Evolutionary conservation across 2,888 invertebrate genomes (phyloP).

Genomic region (Seira sanloemensis): DNA sequence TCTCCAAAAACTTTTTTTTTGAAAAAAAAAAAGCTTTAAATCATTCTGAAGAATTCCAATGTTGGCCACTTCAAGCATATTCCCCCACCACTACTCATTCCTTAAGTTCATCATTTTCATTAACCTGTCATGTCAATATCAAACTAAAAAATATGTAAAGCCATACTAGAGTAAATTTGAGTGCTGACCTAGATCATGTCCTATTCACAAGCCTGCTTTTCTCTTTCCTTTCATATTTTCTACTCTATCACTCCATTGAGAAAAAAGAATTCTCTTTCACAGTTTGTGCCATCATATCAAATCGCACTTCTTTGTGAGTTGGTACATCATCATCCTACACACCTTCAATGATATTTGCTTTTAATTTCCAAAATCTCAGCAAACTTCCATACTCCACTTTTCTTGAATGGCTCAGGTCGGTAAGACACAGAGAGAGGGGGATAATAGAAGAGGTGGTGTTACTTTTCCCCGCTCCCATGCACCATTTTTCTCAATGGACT

Average conservation of each 20-base stretch:
- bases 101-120: slow-evolving; percentile 38
- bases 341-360: slow-evolving; percentile 42
- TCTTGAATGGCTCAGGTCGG: slow-evolving; percentile 37
- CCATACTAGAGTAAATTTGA: background rate
- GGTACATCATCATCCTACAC: background rate
- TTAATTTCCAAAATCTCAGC: slow-evolving; percentile 54
- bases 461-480: background rate
- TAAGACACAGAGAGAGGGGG: slow-evolving; percentile 35
- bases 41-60: background rate
- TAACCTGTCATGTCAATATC: slow-evolving; percentile 45
- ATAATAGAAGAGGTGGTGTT: slow-evolving; percentile 59
- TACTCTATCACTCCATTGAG: slow-evolving; percentile 36
- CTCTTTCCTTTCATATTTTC: background rate
- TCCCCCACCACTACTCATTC: background rate
- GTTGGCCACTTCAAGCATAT: slow-evolving; percentile 31
- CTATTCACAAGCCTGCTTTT: slow-evolving; percentile 26
- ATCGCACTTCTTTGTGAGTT: slow-evolving; percentile 47
- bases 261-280: slow-evolving; percentile 45
- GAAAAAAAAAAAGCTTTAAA: background rate
- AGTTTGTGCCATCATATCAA: slow-evolving; percentile 48
- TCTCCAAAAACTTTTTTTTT: background rate
- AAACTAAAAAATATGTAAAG: background rate
- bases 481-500: slow-evolving; percentile 45
- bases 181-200: slow-evolving; percentile 50
- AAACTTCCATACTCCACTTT: background rate